Base-by-base conservation (phyloP, 1,140 invertebrate genomes). In the Cotesia chilonis region DNA sequence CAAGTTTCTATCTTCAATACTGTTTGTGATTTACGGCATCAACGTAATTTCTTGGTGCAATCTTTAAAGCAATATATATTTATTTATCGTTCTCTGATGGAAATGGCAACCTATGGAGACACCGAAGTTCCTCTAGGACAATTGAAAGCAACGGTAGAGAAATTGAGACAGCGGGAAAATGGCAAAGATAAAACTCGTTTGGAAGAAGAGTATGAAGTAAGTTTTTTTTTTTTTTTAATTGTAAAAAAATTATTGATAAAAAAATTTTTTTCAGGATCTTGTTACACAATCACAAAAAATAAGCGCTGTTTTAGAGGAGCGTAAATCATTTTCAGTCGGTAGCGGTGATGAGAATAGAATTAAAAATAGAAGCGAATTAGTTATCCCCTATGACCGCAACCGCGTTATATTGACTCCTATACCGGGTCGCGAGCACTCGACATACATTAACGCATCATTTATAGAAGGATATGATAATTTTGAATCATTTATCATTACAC, bases 41-140 rank as follows among this genome's bases (percentile, higher is more conserved):
- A 97, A 84, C 87, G 96, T 78, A 98, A 97, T 84, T 96, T 96
- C 85, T 89, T 98, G 71, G 96, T 98, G 51, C 96, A 98, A 84
- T 96, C 95, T 59, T 85, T 97, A 90, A 98, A 98, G 90, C 97
- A 99, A 89, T 99, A 98, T 85, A 95, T 98, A 74, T 99, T 99
- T 87, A 94, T 99, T 72, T 98, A 99, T 86, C 94, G 96, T 63
- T 94, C 96, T 60, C 84, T 99, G 14, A 92, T 98, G 85, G 97
- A 99, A 85, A 94, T 94, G 85, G 92, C 95, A 9, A 93, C 96
- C 75, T 98, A 96, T 88, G 96, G 96, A 3, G 95, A 97, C 83
- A 98, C 97, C 0, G 96, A 98, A 88, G 91, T 97, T 69, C 87
- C 89, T 47, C 90, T 92, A 0, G 87, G 88, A 6, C 89, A 92